Conservation (phyloP, 2,797 vertebrate genomes). For the Cuniculus paca region DNA sequence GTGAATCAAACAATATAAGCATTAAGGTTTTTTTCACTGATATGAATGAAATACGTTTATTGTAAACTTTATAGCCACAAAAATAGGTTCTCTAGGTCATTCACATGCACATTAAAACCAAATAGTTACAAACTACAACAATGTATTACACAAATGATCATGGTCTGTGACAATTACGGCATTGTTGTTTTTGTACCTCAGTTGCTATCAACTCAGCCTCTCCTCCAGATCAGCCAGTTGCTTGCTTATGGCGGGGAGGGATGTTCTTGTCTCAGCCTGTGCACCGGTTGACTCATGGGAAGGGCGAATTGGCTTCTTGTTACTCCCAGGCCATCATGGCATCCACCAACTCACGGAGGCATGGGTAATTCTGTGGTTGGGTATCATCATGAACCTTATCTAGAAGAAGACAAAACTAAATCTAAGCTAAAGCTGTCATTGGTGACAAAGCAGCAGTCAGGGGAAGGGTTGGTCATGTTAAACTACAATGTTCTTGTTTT, state of each 20-base stretch:
- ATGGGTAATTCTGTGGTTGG: not conserved
- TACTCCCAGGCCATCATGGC: no score
- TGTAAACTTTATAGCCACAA: conserved; percentile 90
- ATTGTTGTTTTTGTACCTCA: no score
- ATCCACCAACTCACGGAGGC: no score
- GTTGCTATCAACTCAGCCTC: no score
- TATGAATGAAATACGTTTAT: conserved; percentile 90
- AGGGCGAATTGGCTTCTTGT: no score
- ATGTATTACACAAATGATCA: conserved; percentile 71
- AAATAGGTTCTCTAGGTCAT: conserved; percentile 92
- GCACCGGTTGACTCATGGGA: no score
- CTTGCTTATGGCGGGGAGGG: no score
- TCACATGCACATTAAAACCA: conserved; percentile 88
- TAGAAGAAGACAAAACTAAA: conserved; percentile 3
- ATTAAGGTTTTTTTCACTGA: no score
- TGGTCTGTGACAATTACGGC: conserved; percentile 34
- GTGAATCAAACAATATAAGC: no score
- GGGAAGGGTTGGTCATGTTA: not conserved
- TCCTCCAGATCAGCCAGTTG: no score
- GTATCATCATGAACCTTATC: not conserved
- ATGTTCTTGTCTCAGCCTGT: no score
- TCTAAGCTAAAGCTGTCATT: not conserved
- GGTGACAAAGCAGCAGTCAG: not conserved
- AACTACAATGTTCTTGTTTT: conserved; percentile 13
- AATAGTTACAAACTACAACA: conserved; percentile 82